Percentiles rank a stretch among this genome's conserved stretches.
These are phyloP conservation scores for Ctenodactylus gundi DNA, from an alignment of 2,113 vertebrate genomes.

Conservation along the genomic window DNA sequence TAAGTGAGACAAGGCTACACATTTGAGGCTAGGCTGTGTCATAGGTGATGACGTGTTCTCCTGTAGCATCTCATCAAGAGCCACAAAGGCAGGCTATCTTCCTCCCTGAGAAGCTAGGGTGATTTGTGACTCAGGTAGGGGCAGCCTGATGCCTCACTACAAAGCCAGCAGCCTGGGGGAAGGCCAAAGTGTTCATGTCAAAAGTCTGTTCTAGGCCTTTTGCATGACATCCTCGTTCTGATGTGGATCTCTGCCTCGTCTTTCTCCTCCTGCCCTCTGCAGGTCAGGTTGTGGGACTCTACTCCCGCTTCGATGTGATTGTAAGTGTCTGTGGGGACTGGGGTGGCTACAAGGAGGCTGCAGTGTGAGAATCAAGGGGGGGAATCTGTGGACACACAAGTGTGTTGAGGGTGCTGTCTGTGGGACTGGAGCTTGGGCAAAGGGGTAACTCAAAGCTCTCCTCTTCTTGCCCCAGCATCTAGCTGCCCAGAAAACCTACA, in stretches of 20 bases:
- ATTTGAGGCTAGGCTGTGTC: not conserved
- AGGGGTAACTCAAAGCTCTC: not conserved
- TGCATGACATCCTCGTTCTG: not conserved
- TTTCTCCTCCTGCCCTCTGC: not conserved
- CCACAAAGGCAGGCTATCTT: not conserved
- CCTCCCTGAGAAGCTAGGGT: not conserved
- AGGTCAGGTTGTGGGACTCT: constrained; percentile 95
- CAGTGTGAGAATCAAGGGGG: not conserved
- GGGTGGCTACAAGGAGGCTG: not conserved
- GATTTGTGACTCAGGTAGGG: not conserved
- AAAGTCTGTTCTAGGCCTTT: not conserved
- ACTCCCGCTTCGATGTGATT: constrained; percentile 97
- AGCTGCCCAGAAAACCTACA: constrained; percentile 95
- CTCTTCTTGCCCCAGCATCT: constrained; percentile 83
- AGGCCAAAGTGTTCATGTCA: not conserved
- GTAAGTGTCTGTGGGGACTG: constrained; percentile 85
- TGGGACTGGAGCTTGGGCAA: not conserved
- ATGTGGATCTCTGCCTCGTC: not conserved
- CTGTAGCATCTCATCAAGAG: not conserved
- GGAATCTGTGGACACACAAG: not conserved
- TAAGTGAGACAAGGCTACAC: not conserved
- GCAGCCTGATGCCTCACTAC: not conserved
- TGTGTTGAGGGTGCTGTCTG: not conserved
- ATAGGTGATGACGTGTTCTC: not conserved
- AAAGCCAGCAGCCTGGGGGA: not conserved